Percentiles rank a stretch among this genome's conserved stretches.
phyloP scores from a whole-genome alignment of 1,140 invertebrate genomes.

The Megalonaias nervosa region DNA sequence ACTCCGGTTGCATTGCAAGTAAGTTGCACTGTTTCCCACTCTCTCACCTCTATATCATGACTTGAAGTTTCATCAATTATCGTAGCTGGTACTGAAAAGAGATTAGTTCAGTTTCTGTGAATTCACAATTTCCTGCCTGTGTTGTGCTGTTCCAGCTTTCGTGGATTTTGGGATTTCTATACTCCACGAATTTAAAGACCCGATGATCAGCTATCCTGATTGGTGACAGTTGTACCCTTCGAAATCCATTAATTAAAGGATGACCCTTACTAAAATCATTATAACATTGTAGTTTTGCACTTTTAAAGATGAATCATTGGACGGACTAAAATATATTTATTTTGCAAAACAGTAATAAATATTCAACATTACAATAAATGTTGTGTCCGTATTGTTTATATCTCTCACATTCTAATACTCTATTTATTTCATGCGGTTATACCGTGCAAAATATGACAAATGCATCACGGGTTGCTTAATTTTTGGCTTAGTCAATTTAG shows the following conservation, averaged over 20 bases:
- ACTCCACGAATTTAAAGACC: background rate
- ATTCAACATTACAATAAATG: no score
- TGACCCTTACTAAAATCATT: background rate
- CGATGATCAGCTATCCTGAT: background rate
- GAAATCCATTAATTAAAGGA: background rate
- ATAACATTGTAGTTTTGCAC: background rate
- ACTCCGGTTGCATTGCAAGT: conserved; percentile 15
- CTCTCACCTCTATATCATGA: conserved; percentile 2
- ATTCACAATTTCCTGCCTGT: background rate
- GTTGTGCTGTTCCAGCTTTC: background rate
- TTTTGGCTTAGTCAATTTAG: no score
- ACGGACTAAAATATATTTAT: no score
- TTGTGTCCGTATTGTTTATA: no score
- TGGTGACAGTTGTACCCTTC: background rate
- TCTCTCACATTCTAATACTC: no score
- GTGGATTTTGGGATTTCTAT: background rate
- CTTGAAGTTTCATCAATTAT: conserved; percentile 24
- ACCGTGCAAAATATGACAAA: no score
- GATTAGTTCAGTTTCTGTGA: background rate
- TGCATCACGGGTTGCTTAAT: no score
- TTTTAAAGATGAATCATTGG: no score
- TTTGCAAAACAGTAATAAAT: no score
- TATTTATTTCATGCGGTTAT: no score
- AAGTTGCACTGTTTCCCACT: conserved; percentile 20
- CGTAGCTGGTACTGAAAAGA: conserved; percentile 17